A percentile compares a stretch with the other conserved stretches of the same genome.
Conservation (phyloP, 2,888 invertebrate species). For the Tridacna crocea region DNA sequence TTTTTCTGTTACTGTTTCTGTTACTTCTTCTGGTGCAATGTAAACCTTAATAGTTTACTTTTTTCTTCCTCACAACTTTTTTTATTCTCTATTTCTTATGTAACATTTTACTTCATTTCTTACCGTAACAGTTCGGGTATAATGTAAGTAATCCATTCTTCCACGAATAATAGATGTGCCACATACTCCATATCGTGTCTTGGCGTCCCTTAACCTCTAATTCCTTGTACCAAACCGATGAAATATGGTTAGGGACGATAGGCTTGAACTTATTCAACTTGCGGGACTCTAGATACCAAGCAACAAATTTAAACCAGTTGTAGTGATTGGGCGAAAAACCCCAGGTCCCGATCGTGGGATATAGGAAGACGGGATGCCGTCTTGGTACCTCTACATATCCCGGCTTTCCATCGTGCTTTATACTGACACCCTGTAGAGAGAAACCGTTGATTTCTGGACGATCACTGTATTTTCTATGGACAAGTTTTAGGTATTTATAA, state of each 20-base stretch:
- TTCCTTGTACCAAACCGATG: conserved; percentile 26
- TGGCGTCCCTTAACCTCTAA: not conserved
- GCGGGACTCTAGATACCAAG: conserved; percentile 10
- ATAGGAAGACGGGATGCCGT: conserved; percentile 38
- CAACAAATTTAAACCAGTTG: conserved; percentile 38
- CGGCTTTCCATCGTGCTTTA: conserved; percentile 32
- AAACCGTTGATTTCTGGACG: conserved; percentile 38
- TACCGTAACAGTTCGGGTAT: not conserved
- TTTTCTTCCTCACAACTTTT: not conserved
- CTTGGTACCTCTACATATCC: conserved; percentile 20
- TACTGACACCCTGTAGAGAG: conserved; percentile 35
- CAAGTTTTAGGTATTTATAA: conserved; percentile 42
- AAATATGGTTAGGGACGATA: conserved; percentile 24
- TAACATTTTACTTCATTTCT: not conserved
- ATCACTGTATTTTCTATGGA: conserved; percentile 39
- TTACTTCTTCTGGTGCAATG: no score
- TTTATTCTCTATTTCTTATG: not conserved
- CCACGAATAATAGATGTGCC: not conserved
- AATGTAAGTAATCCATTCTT: not conserved
- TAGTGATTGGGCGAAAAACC: conserved; percentile 45
- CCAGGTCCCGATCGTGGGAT: conserved; percentile 41
- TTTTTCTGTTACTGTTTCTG: no score
- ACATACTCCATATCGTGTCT: not conserved
- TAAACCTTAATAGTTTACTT: not conserved
- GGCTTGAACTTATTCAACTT: conserved; percentile 12